These are phyloP conservation scores for Rhincodon typus DNA, from an alignment of 2,797 vertebrate species.

Conservation along the genomic window DNA sequence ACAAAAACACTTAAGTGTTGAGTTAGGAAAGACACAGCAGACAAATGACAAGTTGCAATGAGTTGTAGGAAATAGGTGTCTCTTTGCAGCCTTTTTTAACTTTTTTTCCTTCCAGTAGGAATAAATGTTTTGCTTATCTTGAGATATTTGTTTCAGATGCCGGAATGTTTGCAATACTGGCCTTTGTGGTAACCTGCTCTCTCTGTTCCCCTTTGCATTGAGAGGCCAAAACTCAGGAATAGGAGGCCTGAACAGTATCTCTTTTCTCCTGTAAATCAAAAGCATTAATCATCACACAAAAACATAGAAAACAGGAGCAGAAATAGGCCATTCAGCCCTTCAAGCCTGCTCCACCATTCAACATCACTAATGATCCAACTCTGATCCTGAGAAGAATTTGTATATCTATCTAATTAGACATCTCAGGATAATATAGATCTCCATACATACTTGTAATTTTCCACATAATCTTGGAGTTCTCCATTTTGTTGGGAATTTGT, in stretches of 20 bases:
- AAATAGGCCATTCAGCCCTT: too few relatives aligned
- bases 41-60: not conserved
- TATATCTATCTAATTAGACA: not conserved
- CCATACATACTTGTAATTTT: too few relatives aligned
- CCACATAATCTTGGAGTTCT: not conserved
- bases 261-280: too few relatives aligned
- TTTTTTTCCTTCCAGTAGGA: not conserved
- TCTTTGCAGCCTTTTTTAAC: not conserved
- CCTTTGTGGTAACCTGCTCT: too few relatives aligned
- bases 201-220: too few relatives aligned
- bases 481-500: not conserved
- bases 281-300: too few relatives aligned
- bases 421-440: not conserved
- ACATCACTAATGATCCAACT: not conserved
- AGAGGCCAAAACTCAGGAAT: too few relatives aligned
- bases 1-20: not conserved
- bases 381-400: not conserved
- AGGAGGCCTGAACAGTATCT: too few relatives aligned
- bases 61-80: not conserved
- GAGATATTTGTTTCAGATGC: not conserved
- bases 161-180: not conserved
- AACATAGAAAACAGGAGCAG: too few relatives aligned
- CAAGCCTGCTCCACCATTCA: too few relatives aligned
- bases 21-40: not conserved
- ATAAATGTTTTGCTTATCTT: not conserved